Base-by-base conservation (phyloP, 2,888 invertebrate species). In the Griposia aprilina region DNA sequence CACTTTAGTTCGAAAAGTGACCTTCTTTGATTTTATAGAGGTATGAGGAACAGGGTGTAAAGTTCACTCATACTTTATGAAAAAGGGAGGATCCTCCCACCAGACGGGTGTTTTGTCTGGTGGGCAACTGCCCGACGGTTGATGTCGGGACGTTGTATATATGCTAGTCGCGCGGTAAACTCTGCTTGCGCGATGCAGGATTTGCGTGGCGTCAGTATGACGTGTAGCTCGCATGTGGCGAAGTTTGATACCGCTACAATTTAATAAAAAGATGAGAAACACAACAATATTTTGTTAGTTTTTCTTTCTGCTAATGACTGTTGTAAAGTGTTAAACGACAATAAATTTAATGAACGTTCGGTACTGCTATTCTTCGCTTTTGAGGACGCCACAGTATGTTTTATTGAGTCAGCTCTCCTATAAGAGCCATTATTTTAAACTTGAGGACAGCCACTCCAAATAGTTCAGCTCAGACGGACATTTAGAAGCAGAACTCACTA, bases 351-450 rank as follows among this genome's bases (percentile, higher is more conserved):
- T n/a, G n/a, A n/a, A n/a, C n/a, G 36, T 7, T 76, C 10, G 6
- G 48, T 59, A 59, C 30, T 6, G 20, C 15, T 20, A 20, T 15
- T 30, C 30, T 76, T 62, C 7, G 7, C n/a, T 78, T 20, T 59
- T n/a, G 30, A 68, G 36, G 60, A 17, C n/a, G 45, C 50, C 41
- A 41, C 48, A 57, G 48, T 10, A 20, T 65, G 7, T 71, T 69
- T 84, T 79, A 83, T 72, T 20, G 11, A 87, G 79, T 87, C 79
- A 62, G 17, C 48, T 13, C 87, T 74, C 73, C 75, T 79, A 81
- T 48, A 79, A 78, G 2, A 63, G 76, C 74, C 76, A 85, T 87
- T 85, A 87, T 87, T 86, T 79, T 78, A 78, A 87, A 82, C 79
- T 82, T 76, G 48, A 82, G 60, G 75, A 78, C 77, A 87, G 59